Evolutionary conservation across 2,797 vertebrate species (phyloP), one percentile per base, ranked within the genome.

Genomic region (Leptoclinus maculatus): DNA sequence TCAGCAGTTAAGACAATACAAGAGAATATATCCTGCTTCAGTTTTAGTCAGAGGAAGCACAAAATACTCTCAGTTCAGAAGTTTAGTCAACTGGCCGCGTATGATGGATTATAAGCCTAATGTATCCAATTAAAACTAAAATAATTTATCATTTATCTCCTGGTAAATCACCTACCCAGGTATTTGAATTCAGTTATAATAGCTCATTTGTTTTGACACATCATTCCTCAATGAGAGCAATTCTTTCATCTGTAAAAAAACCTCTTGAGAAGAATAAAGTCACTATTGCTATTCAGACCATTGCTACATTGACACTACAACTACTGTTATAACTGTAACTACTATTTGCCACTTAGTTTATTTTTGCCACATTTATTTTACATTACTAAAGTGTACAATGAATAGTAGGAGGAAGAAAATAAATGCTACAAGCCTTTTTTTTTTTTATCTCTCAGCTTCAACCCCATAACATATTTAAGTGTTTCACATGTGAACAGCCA

Each of bases 101-200:
- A 56, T 82, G 66, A 81, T 69, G 10, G 16, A 80, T 78, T 65
- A 59, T 57, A 27, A 27, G 1, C 1, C 10, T n/a, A 41, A 71
- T 36, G 34, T 64, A 29, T 65, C 34, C 13, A 36, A 65, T 64
- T 73, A 39, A 68, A 84, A 64, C 7, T 4, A 32, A 29, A 32
- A 72, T 80, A 16, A 29, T 74, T 59, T 25, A 49, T 70, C 59
- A 70, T 70, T 60, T 56, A 69, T 84, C 25, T 56, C 32, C 17
- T 58, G 36, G 51, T 13, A 66, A 65, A 66, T 69, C 16, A 13
- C 9, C 36, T 7, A 2, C 36, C 39, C 36, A 23, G 14, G 45
- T 34, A 58, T 43, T 25, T 67, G 19, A 59, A 63, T 66, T 71
- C 23, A 63, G 54, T 21, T 38, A n/a, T 58, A 53, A 45, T 49